Evolutionary conservation across 2,113 vertebrate species (phyloP).

Genomic region (Monopterus albus): DNA sequence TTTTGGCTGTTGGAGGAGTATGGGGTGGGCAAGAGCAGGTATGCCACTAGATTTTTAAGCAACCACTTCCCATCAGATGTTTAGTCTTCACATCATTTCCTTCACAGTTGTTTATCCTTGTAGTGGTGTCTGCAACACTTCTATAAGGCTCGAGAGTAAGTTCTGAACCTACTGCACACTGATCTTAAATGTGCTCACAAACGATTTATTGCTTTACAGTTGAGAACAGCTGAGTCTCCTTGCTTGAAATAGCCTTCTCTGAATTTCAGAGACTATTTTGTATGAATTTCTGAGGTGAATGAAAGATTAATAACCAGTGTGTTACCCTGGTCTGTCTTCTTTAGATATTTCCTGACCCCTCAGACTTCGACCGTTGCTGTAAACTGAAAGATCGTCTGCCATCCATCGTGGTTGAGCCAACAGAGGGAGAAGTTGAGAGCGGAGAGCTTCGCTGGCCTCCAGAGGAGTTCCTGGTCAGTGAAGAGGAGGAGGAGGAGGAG

Average conservation of each 20-base stretch:
- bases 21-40: slow-evolving; percentile 36
- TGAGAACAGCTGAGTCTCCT: not conserved
- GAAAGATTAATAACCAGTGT: not conserved
- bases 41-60: slow-evolving; percentile 36
- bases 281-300: not conserved
- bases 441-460: slow-evolving; percentile 98
- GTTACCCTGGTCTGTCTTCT: not conserved
- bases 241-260: not conserved
- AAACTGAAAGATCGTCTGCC: slow-evolving; percentile 97
- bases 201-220: not conserved
- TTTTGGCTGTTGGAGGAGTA: slow-evolving; percentile 24
- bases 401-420: slow-evolving; percentile 96
- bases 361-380: slow-evolving; percentile 95
- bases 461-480: slow-evolving; percentile 92
- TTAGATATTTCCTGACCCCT: slow-evolving; percentile 97
- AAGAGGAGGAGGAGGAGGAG: slow-evolving; percentile 86
- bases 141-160: not conserved
- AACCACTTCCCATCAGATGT: slow-evolving; percentile 42
- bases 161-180: not conserved
- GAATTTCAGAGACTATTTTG: not conserved
- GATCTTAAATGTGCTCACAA: slow-evolving; percentile 29
- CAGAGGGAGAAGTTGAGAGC: slow-evolving; percentile 95
- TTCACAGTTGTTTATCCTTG: slow-evolving; percentile 40
- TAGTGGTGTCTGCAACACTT: slow-evolving; percentile 39
- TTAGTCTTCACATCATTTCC: slow-evolving; percentile 50